phyloP scores from a whole-genome alignment of 2,888 invertebrate genomes.

The Brachynemurus nebulosus region DNA sequence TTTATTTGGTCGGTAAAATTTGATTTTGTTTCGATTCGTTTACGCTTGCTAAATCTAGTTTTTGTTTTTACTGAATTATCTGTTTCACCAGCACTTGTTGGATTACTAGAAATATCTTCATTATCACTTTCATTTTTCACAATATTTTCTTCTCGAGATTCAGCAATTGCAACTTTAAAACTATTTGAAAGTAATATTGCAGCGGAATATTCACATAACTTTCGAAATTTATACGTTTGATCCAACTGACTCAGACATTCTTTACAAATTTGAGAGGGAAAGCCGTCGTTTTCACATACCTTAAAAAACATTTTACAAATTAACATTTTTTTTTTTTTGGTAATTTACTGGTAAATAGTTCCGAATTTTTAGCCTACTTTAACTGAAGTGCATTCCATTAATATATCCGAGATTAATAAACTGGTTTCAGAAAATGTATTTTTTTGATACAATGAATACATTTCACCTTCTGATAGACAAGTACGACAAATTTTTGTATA shows the following conservation, averaged over 20 bases:
- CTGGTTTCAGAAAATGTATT: no score
- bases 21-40: background rate
- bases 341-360: no score
- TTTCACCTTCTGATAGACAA: no score
- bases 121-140: background rate
- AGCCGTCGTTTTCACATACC: no score
- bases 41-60: background rate
- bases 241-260: background rate
- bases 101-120: background rate
- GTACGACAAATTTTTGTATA: no score
- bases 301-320: no score
- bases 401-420: no score
- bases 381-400: no score
- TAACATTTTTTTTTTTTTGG: no score
- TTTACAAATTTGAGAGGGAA: slow-evolving; percentile 3
- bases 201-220: background rate
- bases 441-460: no score
- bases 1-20: no score
- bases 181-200: background rate
- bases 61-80: background rate
- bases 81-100: background rate
- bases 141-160: background rate
- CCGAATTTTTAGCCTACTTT: no score
- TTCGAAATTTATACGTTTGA: background rate
- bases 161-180: background rate